Conservation (phyloP, 2,888 invertebrate species). For the Saturnia pavonia region DNA sequence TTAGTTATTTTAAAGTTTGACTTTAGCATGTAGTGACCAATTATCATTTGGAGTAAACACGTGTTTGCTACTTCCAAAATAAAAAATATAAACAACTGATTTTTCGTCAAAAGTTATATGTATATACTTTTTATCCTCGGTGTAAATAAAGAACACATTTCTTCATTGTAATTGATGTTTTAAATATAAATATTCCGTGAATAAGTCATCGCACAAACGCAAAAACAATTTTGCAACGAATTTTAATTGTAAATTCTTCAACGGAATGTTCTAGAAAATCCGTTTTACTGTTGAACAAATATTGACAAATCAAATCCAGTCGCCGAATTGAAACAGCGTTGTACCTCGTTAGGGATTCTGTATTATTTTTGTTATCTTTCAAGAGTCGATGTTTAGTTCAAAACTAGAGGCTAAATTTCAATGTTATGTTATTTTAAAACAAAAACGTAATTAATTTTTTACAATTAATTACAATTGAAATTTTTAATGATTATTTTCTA, state of each 20-base stretch:
- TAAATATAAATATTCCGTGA: not conserved
- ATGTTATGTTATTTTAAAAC: not conserved
- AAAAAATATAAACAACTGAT: no score
- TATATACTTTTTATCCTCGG: not conserved
- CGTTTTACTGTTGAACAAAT: slow-evolving; percentile 35
- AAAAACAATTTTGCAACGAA: slow-evolving; percentile 27
- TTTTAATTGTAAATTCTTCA: slow-evolving; percentile 51
- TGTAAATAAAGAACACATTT: not conserved
- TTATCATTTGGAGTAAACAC: no score
- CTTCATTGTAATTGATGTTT: not conserved
- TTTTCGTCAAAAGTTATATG: no score
- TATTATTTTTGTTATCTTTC: not conserved
- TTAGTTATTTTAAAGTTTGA: no score
- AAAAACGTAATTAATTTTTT: no score
- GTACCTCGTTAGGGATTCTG: slow-evolving; percentile 16
- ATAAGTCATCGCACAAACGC: not conserved
- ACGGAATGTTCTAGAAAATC: slow-evolving; percentile 36
- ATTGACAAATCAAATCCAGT: slow-evolving; percentile 36
- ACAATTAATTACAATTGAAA: no score
- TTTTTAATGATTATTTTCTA: no score
- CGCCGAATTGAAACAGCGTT: not conserved
- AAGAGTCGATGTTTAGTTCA: not conserved
- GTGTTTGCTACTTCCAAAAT: no score
- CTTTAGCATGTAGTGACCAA: no score
- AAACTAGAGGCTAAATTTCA: not conserved